phyloP scores from a whole-genome alignment of 2,797 vertebrate species.

The Lophius americanus region DNA sequence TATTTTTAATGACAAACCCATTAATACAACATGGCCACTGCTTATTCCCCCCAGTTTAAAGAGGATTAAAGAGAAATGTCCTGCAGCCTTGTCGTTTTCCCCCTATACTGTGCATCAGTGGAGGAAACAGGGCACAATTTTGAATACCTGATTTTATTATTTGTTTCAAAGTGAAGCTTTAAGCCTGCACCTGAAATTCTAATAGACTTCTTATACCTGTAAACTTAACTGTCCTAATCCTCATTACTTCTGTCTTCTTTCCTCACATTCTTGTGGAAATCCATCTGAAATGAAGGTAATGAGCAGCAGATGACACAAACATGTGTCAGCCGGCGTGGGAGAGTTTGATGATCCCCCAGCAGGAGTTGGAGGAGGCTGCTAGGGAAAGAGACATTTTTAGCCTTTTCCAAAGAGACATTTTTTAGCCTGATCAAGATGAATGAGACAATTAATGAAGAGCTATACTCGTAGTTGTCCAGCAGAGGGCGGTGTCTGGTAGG shows the following conservation, averaged over 20 bases:
- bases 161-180: background rate
- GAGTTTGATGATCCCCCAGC: conserved; percentile 32
- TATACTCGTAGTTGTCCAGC: conserved; percentile 42
- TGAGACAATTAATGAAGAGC: conserved; percentile 13
- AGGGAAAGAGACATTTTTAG: conserved; percentile 15
- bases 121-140: background rate
- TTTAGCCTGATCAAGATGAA: conserved; percentile 18
- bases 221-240: background rate
- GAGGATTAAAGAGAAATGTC: background rate
- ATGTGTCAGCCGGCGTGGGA: conserved; percentile 38
- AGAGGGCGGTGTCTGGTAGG: conserved; percentile 60
- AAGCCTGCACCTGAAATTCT: background rate
- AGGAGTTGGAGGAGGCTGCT: conserved; percentile 36
- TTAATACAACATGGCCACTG: background rate
- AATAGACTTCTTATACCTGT: background rate
- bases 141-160: background rate
- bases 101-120: background rate
- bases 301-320: conserved; percentile 18
- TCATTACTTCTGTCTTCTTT: conserved; percentile 3
- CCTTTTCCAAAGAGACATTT: too few species aligned
- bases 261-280: conserved; percentile 19
- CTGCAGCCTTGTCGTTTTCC: background rate
- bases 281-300: conserved; percentile 16
- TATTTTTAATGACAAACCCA: background rate
- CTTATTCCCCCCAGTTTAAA: background rate